Percentiles rank a stretch among this genome's conserved stretches.
phyloP scores from a whole-genome alignment of 2,113 vertebrate species.

The Tor tambroides region DNA sequence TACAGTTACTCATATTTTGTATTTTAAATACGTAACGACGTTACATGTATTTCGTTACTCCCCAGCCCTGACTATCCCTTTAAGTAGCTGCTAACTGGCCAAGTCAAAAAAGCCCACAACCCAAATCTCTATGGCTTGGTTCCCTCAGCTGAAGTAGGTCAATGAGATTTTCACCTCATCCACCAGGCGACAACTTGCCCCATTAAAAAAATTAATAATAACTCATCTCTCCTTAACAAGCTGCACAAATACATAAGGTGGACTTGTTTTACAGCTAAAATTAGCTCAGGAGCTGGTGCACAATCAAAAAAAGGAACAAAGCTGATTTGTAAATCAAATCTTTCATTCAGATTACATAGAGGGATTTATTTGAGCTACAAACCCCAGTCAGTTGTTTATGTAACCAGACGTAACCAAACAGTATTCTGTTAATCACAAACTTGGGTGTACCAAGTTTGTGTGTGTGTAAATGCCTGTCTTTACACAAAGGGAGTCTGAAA shows the following conservation, averaged over 20 bases:
- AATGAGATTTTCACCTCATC: background rate
- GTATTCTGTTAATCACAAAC: slow-evolving; percentile 7
- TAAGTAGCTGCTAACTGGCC: background rate
- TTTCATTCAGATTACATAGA: background rate
- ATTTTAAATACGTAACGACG: too few relatives aligned
- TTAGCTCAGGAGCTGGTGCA: background rate
- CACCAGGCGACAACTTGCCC: background rate
- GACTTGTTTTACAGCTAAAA: background rate
- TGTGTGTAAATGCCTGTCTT: background rate
- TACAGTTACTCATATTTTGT: too few relatives aligned
- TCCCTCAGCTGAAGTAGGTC: background rate
- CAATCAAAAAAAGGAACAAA: background rate
- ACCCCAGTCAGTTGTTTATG: background rate
- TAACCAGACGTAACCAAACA: slow-evolving; percentile 46
- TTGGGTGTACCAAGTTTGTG: background rate
- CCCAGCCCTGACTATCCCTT: too few relatives aligned
- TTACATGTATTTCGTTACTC: too few relatives aligned
- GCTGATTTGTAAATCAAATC: slow-evolving; percentile 4
- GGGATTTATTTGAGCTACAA: background rate
- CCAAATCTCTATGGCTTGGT: background rate
- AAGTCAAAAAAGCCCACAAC: background rate
- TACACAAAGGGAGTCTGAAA: background rate
- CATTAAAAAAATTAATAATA: background rate
- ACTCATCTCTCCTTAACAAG: background rate
- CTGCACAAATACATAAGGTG: background rate